Percentiles rank a stretch among this genome's conserved stretches.
Conservation (phyloP, 2,888 invertebrate genomes). For the Esperia sulphurella region DNA sequence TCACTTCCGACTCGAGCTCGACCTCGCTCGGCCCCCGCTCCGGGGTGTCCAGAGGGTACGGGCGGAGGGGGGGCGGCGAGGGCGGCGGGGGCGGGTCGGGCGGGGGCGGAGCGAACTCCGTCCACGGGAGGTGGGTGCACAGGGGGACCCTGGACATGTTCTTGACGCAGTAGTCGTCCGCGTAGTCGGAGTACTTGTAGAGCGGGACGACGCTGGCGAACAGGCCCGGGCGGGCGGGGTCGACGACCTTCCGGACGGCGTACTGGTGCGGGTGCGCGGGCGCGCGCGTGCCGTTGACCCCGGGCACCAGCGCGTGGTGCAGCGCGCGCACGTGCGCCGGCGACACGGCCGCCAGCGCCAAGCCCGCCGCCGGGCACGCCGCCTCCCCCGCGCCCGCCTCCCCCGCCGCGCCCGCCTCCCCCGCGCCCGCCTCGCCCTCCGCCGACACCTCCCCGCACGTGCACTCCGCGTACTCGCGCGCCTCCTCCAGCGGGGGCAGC, state of each 20-base stretch:
- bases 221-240: constrained; percentile 46
- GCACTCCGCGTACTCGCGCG: constrained; percentile 44
- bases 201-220: constrained; percentile 65
- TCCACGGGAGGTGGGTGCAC: constrained; percentile 53
- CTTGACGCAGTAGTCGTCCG: constrained; percentile 68
- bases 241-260: constrained; percentile 54
- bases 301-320: constrained; percentile 75
- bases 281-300: constrained; percentile 80
- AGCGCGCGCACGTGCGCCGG: constrained; percentile 74
- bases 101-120: constrained; percentile 60
- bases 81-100: constrained; percentile 55
- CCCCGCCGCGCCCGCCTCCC: constrained; percentile 48
- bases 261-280: constrained; percentile 53
- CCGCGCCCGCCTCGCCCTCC: constrained; percentile 50
- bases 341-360: constrained; percentile 50
- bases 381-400: constrained; percentile 30
- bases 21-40: constrained; percentile 15
- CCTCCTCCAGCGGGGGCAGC: constrained; percentile 48
- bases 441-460: constrained; percentile 45
- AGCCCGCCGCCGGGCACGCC: constrained; percentile 59
- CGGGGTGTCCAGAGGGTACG: constrained; percentile 41
- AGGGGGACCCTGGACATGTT: constrained; percentile 57
- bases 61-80: constrained; percentile 49
- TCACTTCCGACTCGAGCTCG: constrained; percentile 8
- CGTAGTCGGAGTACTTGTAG: constrained; percentile 71